Conservation (phyloP, 2,113 vertebrate species). For the Bettongia penicillata region DNA sequence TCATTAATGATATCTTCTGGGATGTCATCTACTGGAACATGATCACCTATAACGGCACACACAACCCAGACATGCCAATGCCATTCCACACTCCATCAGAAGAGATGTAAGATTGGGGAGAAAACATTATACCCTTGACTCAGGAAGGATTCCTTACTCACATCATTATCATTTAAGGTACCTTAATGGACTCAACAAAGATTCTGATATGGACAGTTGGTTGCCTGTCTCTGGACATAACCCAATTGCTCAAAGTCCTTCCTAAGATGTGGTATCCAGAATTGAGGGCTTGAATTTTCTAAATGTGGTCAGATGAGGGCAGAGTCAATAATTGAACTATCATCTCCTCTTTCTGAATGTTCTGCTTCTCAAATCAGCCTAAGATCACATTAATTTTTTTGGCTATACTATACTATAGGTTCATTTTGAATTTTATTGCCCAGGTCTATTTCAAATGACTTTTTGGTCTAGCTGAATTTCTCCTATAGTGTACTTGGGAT, state of each 20-base stretch:
- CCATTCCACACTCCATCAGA: too few species aligned
- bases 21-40: too few species aligned
- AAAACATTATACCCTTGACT: too few species aligned
- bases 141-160: too few species aligned
- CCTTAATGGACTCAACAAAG: too few species aligned
- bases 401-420: not conserved
- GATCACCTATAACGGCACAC: too few species aligned
- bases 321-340: not conserved
- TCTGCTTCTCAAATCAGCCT: not conserved
- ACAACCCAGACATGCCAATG: too few species aligned
- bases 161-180: too few species aligned
- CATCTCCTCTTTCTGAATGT: not conserved
- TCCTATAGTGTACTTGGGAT: not conserved
- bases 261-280: not conserved
- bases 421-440: not conserved
- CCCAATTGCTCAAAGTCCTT: not conserved
- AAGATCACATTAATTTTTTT: not conserved
- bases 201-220: too few species aligned
- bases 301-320: not conserved
- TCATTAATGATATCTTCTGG: too few species aligned
- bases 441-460: not conserved
- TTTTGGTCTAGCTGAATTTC: not conserved
- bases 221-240: not conserved
- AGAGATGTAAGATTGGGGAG: too few species aligned
- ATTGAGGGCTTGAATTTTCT: not conserved